These are phyloP conservation scores for Mareca strepera DNA, from an alignment of 2,797 vertebrate genomes.

Conservation along the genomic window DNA sequence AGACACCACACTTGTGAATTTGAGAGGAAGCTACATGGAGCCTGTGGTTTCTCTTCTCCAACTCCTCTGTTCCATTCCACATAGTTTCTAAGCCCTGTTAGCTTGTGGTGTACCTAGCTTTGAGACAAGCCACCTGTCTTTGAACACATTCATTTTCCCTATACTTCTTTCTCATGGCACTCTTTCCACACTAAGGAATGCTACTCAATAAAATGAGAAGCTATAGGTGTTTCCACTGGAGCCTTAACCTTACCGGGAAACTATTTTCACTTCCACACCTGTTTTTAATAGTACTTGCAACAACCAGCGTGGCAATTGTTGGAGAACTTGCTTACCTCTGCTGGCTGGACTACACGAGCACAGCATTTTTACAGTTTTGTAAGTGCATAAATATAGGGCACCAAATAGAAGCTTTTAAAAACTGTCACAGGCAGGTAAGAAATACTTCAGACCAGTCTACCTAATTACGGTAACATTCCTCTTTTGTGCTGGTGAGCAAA, in stretches of 20 bases:
- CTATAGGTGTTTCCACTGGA: slow-evolving; percentile 15
- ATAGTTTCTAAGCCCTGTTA: not conserved
- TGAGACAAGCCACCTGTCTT: slow-evolving; percentile 25
- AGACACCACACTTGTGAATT: not conserved
- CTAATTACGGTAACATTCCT: not conserved
- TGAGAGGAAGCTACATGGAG: not conserved
- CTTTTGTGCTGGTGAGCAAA: not conserved
- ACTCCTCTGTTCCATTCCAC: not conserved
- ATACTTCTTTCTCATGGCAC: not conserved
- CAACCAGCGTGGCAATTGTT: not conserved
- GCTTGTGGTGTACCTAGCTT: not conserved
- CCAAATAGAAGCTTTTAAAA: not conserved
- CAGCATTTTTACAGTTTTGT: not conserved
- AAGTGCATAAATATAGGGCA: not conserved
- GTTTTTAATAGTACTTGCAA: slow-evolving; percentile 43
- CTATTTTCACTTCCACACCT: slow-evolving; percentile 22
- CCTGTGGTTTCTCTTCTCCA: not conserved
- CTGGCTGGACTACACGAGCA: not conserved
- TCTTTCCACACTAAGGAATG: not conserved
- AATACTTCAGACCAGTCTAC: not conserved
- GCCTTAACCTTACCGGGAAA: slow-evolving; percentile 4
- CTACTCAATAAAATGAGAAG: slow-evolving; percentile 1
- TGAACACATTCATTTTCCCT: not conserved
- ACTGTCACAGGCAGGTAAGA: not conserved
- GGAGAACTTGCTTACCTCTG: not conserved